Base-by-base conservation (phyloP, 1,140 invertebrate species). In the Ceratina calcarata region DNA sequence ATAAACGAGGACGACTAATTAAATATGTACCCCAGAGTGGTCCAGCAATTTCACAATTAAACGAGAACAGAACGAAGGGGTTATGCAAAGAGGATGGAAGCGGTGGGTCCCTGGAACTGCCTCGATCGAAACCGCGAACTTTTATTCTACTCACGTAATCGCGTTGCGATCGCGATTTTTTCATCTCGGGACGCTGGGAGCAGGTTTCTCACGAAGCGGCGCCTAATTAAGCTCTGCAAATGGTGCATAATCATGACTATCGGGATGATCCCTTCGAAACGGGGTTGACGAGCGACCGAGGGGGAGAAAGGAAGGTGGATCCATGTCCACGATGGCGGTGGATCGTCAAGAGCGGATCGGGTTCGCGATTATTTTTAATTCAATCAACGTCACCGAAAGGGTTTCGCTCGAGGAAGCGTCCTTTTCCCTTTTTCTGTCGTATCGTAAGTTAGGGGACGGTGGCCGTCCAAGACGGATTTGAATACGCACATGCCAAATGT, bases 401-500 rank as follows among this genome's bases (percentile, higher is more conserved):
- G 8, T 65, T 37, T 61, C 78, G 65, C 77, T 55, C 65, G 72
- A n/a, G 71, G 71, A 66, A 51, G 71, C 62, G 27, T 51, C 69
- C 53, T 81, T 67, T 66, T 77, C 78, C 75, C 83, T 72, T 61
- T 69, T 70, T 68, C 73, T 70, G 68, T 53, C 58, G 72, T 67
- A 74, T 81, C 83, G 74, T 66, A 71, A 79, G 84, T 81, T 81
- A 71, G 80, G 75, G 77, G 70, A n/a, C 27, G 57, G 20, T 37
- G 72, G 55, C 71, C 72, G 64, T 81, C 65, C 66, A 15, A 60
- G 80, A 85, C 80, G 84, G 83, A 86, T 86, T 86, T 86, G 85
- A 86, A 86, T 91, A 91, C 90, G 86, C 87, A 90, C 89, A 91
- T 90, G 90, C 89, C 90, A 88, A 89, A 88, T 85, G 87, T 88